Evolutionary conservation across 37 sponge, comb jelly and placozoan species (phyloP).

Genomic region (Beroe ovata): DNA sequence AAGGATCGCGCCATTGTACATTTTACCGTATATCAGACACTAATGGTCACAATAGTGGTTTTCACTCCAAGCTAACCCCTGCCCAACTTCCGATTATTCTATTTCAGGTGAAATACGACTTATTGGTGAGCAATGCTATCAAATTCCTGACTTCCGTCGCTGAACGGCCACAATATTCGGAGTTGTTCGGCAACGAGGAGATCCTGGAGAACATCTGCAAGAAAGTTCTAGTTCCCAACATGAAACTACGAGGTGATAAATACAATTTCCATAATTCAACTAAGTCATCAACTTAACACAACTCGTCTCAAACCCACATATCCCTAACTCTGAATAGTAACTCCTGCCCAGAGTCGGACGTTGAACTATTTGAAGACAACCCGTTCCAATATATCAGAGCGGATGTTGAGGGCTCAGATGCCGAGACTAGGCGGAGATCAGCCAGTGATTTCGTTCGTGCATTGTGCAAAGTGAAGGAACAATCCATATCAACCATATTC

Average conservation of each 20-base stretch:
- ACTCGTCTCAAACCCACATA: too few species aligned
- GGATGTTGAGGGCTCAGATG: constrained; percentile 91
- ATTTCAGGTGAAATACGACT: constrained; percentile 45
- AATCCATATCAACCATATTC: constrained; percentile 82
- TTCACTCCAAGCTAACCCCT: too few species aligned
- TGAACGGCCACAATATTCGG: constrained; percentile 85
- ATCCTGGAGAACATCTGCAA: constrained; percentile 86
- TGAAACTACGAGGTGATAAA: constrained; percentile 69
- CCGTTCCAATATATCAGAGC: constrained; percentile 94
- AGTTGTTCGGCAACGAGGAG: constrained; percentile 80
- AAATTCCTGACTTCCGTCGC: constrained; percentile 95
- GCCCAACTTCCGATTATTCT: neutral
- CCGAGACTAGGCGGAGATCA: constrained; percentile 93
- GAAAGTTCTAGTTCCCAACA: constrained; percentile 75
- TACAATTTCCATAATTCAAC: too few species aligned
- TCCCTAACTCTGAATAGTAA: neutral
- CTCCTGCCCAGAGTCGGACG: constrained; percentile 76
- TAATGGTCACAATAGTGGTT: too few species aligned
- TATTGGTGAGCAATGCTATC: constrained; percentile 89
- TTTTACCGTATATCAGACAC: too few species aligned
- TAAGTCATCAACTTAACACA: too few species aligned
- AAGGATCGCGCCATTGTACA: too few species aligned
- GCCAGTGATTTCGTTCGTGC: constrained; percentile 91
- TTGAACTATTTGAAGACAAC: constrained; percentile 97
- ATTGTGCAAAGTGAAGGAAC: constrained; percentile 86